Conservation (phyloP, 1,140 invertebrate genomes). For the Cepaea nemoralis region DNA sequence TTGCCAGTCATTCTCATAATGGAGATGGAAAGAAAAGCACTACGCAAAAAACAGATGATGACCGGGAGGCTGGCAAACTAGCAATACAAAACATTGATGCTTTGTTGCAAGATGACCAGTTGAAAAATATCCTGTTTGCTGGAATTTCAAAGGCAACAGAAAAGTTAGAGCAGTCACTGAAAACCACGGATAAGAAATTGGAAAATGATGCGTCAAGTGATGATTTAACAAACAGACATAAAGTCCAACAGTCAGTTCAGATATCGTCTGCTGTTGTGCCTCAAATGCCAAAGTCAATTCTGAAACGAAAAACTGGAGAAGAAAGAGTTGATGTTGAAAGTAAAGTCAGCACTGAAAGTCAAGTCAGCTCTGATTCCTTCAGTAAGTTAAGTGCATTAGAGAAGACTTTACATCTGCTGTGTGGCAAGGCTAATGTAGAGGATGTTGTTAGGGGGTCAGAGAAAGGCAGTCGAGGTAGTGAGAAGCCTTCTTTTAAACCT, state of each 20-base stretch:
- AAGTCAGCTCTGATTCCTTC: background rate
- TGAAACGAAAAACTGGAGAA: constrained; percentile 28
- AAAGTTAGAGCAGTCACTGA: constrained; percentile 32
- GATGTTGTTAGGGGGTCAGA: background rate
- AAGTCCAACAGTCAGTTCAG: background rate
- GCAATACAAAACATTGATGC: constrained; percentile 16
- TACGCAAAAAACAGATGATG: background rate
- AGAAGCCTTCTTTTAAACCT: background rate
- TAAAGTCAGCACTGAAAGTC: background rate
- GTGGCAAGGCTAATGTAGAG: background rate
- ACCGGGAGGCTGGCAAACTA: background rate
- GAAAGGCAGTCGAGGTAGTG: background rate
- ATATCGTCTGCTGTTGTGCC: background rate
- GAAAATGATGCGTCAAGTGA: background rate
- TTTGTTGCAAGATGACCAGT: constrained; percentile 28
- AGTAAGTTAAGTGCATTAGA: constrained; percentile 21
- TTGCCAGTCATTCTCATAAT: background rate
- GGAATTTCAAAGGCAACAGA: constrained; percentile 39
- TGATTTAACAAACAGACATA: background rate
- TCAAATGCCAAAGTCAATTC: constrained; percentile 25
- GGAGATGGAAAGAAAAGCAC: background rate
- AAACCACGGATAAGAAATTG: background rate
- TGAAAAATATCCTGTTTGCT: constrained; percentile 39
- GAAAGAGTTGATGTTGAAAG: background rate
- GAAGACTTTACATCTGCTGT: constrained; percentile 31